A percentile compares a stretch with the other conserved stretches of the same genome.
Conservation (phyloP, 2,113 vertebrate genomes). For the Micronisus gabar region DNA sequence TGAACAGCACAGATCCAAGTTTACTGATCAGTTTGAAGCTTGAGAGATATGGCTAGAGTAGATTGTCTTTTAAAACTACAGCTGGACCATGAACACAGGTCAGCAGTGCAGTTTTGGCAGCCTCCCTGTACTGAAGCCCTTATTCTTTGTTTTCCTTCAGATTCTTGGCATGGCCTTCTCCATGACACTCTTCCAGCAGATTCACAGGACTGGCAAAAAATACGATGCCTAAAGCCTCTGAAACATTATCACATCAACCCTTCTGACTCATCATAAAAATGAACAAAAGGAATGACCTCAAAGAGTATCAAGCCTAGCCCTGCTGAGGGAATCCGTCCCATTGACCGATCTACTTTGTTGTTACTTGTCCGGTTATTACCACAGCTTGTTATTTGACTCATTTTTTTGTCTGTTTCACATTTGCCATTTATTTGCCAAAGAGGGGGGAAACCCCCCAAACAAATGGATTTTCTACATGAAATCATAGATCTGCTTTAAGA, state of each 20-base stretch:
- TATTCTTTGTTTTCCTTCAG: slow-evolving; percentile 73
- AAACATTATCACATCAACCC: slow-evolving; percentile 16
- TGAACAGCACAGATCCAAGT: neutral
- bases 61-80: neutral
- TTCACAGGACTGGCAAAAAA: slow-evolving; percentile 97
- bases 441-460: slow-evolving; percentile 54
- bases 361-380: slow-evolving; percentile 41
- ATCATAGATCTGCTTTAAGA: slow-evolving; percentile 44
- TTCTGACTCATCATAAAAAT: slow-evolving; percentile 36
- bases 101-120: neutral
- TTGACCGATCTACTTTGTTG: neutral
- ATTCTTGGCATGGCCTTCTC: slow-evolving; percentile 99
- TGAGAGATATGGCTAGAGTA: neutral
- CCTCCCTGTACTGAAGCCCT: neutral
- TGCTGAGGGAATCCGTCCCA: slow-evolving; percentile 35
- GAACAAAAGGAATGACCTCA: neutral
- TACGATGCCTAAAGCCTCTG: slow-evolving; percentile 86
- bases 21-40: neutral
- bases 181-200: slow-evolving; percentile 98
- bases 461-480: slow-evolving; percentile 47
- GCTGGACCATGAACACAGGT: neutral
- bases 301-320: slow-evolving; percentile 19
- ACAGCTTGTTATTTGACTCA: slow-evolving; percentile 68
- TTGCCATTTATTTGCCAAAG: slow-evolving; percentile 89
- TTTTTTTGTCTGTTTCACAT: slow-evolving; percentile 62